A percentile compares a stretch with the other conserved stretches of the same genome.
phyloP scores from a whole-genome alignment of 2,113 vertebrate genomes.

The Laterallus jamaicensis region DNA sequence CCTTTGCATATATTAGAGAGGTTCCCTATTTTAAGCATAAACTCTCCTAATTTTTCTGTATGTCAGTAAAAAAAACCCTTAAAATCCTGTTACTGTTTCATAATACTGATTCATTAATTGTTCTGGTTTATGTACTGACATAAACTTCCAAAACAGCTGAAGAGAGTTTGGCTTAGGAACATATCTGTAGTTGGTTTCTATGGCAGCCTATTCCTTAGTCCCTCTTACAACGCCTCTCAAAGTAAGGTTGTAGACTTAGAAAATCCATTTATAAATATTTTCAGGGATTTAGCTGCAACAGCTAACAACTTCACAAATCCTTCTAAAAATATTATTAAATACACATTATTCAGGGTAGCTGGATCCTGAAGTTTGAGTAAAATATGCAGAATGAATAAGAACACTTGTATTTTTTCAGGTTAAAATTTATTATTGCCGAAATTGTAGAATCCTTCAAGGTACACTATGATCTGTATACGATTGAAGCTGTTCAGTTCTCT shows the following conservation, averaged over 20 bases:
- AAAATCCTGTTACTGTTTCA: background rate
- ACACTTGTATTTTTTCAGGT: background rate
- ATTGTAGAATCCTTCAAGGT: background rate
- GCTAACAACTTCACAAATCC: background rate
- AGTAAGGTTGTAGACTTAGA: background rate
- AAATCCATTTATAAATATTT: constrained; percentile 35
- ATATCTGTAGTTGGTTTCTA: background rate
- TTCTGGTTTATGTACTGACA: background rate
- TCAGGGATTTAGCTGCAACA: background rate
- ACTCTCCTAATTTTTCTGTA: background rate
- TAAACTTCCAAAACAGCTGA: background rate
- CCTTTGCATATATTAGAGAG: background rate
- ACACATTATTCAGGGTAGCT: background rate
- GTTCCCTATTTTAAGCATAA: background rate
- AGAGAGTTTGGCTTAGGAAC: background rate
- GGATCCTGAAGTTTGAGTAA: background rate
- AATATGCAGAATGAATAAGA: background rate
- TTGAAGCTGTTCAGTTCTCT: background rate
- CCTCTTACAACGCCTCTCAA: background rate
- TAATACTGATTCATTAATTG: background rate
- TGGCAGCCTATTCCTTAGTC: background rate
- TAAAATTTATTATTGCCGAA: background rate
- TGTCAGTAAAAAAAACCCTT: background rate
- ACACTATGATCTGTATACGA: no score
- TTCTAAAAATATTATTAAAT: background rate